A percentile compares a stretch with the other conserved stretches of the same genome.
phyloP scores from a whole-genome alignment of 2,113 vertebrate genomes.

The Zapus hudsonius region DNA sequence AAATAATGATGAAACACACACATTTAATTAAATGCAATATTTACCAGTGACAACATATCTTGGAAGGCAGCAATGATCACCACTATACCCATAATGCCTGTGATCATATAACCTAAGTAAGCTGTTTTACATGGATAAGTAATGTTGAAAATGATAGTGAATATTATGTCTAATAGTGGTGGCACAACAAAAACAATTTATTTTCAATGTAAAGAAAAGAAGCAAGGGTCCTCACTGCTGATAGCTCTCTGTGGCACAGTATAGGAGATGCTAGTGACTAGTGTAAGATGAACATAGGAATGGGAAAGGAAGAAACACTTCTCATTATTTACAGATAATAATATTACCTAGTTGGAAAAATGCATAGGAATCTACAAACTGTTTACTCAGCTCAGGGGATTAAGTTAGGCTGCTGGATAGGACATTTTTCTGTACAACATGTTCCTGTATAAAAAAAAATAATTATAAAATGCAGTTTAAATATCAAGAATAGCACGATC shows the following conservation, averaged over 20 bases:
- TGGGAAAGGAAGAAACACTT: background rate
- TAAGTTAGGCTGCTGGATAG: background rate
- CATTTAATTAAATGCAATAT: conserved; percentile 30
- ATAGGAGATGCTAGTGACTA: background rate
- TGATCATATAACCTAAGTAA: background rate
- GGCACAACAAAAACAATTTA: background rate
- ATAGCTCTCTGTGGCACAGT: background rate
- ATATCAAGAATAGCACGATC: background rate
- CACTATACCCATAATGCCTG: too few relatives aligned
- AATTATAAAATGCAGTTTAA: background rate
- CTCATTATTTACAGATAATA: background rate
- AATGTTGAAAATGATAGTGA: background rate
- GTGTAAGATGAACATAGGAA: background rate
- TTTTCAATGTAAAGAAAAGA: background rate
- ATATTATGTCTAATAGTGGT: background rate
- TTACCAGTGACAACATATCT: conserved; percentile 24
- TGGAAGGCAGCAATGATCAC: background rate
- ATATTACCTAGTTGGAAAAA: background rate
- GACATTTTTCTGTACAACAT: background rate
- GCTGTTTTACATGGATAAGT: background rate
- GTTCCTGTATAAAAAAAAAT: background rate
- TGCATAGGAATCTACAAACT: background rate
- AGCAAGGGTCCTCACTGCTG: background rate
- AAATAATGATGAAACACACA: background rate
- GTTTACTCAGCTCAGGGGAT: background rate